Conservation (phyloP, 2,888 invertebrate species). For the Xestia xanthographa region DNA sequence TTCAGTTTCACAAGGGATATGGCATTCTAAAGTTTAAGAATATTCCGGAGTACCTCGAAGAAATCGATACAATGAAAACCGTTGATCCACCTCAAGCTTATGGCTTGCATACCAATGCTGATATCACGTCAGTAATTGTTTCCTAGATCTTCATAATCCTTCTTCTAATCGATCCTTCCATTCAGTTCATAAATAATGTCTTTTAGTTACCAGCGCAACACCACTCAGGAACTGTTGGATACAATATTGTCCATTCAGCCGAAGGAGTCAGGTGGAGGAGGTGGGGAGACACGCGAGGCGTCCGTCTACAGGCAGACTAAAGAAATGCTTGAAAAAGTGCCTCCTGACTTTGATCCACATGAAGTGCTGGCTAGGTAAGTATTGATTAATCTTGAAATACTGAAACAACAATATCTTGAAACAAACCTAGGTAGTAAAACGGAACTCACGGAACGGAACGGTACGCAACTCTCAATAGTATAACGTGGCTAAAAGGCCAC, state of each 20-base stretch:
- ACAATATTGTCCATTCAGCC: constrained; percentile 96
- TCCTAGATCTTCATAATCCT: background rate
- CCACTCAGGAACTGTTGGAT: constrained; percentile 93
- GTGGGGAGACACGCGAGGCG: constrained; percentile 95
- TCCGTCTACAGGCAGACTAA: constrained; percentile 92
- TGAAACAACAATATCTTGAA: too few species aligned
- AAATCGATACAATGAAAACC: constrained; percentile 93
- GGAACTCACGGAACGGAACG: too few species aligned
- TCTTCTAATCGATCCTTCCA: background rate
- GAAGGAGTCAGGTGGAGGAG: constrained; percentile 94
- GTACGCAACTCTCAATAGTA: background rate
- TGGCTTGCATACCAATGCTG: constrained; percentile 97
- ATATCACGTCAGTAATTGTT: constrained; percentile 93
- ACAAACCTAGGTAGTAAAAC: background rate
- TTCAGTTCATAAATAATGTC: background rate
- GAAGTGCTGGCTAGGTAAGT: constrained; percentile 92
- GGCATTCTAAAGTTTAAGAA: constrained; percentile 93
- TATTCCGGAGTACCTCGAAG: constrained; percentile 93
- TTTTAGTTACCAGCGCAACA: constrained; percentile 94
- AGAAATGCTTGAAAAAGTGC: constrained; percentile 96
- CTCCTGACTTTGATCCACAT: constrained; percentile 93
- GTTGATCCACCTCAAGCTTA: constrained; percentile 96
- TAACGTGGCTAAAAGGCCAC: background rate
- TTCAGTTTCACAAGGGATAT: constrained; percentile 95
- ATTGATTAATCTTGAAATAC: background rate